Evolutionary conservation across 92 coral and sea anemone species (phyloP).

Genomic region (Zoanthus gigantus): DNA sequence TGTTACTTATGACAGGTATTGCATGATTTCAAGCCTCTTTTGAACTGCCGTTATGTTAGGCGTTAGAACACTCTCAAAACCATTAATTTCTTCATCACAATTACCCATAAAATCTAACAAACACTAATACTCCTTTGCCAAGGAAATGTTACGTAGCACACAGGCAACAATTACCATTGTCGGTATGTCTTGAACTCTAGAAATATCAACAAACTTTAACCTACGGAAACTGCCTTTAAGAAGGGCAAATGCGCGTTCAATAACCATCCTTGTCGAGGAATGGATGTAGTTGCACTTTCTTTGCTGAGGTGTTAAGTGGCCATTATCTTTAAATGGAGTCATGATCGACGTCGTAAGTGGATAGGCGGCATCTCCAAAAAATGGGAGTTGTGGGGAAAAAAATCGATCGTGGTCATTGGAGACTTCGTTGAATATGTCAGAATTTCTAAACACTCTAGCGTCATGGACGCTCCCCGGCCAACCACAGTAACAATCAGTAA

Average conservation of each 20-base stretch:
- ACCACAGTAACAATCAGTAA: constrained; percentile 40
- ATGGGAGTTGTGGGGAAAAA: constrained; percentile 6
- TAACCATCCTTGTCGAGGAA: no score
- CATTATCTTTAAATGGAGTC: constrained; percentile 54
- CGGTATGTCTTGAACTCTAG: neutral
- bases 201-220: constrained; percentile 1
- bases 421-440: neutral
- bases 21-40: no score
- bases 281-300: neutral
- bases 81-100: no score
- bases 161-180: neutral
- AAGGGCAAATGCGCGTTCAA: constrained; percentile 30
- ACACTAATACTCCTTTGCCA: neutral
- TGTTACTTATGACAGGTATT: no score
- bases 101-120: no score
- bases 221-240: constrained; percentile 16
- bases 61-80: no score
- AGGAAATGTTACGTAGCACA: neutral
- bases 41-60: no score
- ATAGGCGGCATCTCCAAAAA: constrained; percentile 42
- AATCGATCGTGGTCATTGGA: neutral
- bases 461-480: constrained; percentile 55
- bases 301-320: constrained; percentile 46
- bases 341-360: constrained; percentile 41
- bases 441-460: neutral